Evolutionary conservation across 2,113 vertebrate species (phyloP), one percentile per base, ranked within the genome.

Genomic region (Vulpes ferrilata): DNA sequence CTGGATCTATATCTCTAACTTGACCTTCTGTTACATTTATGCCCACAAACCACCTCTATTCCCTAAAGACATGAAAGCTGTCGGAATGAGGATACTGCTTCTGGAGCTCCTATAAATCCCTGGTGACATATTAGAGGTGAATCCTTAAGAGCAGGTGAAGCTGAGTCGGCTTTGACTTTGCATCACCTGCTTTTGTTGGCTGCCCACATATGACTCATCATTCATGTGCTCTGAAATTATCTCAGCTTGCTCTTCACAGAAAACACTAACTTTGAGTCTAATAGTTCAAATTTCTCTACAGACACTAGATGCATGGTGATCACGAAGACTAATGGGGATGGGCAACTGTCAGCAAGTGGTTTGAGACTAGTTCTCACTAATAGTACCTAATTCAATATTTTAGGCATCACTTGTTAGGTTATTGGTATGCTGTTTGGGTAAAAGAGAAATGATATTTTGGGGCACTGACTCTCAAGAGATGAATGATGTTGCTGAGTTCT

Each of bases 391-490:
- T 35, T 88, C 27, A 69, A 0, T 60, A 48, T 51, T 76, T 74
- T 35, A 81, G 16, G 16, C 15, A 89, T 19, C 11, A 20, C 48
- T 78, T 88, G 1, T 84, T 62, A 96, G 22, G 51, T 78, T 79
- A 79, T 38, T 69, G 19, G 23, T 55, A 7, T 81, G 22, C 0
- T 81, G 4, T 85, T 57, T 73, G 43, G 8, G 9, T 89, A 65
- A 92, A 88, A 95, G 7, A 74, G 32, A 85, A 93, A 67, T 43
- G 80, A 93, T 57, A 38, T 76, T 88, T 57, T 79, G 7, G 59
- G 19, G 9, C 12, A n/a, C 8, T 48, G 10, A 27, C 30, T 90
- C 4, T 67, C 59, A 16, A 43, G 53, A 93, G 35, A 92, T 27
- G 23, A 91, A 91, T 82, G 12, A 71, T 11, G 11, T 32, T 80